Base-by-base conservation (phyloP, 2,113 vertebrate species). In the Chionodraco myersi region DNA sequence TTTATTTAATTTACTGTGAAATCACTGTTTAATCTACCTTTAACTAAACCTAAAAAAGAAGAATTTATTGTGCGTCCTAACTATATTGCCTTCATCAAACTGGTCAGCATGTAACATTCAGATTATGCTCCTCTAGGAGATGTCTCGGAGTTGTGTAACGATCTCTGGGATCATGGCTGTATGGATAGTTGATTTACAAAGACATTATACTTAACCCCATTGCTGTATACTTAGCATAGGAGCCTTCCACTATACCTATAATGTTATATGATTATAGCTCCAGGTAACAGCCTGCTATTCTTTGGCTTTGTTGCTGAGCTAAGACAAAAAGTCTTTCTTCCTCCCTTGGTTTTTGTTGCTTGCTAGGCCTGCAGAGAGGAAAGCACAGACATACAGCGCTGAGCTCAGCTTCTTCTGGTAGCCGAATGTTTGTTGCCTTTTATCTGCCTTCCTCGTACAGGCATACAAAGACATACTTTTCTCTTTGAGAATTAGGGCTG, bases 331-430 rank as follows among this genome's bases (percentile, higher is more conserved):
- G 52, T 56, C 10, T 61, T 2, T 60, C n/a, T 70, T 72, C 26
- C 11, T 58, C 48, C 8, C 14, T 23, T 59, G 56, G 48, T 75
- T 74, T 41, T 67, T 59, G 11, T 62, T 48, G 58, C 72, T 63
- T 49, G 26, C 26, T 26, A 2, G 26, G 26, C 26, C 26, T 26
- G 75, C 45, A 68, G 70, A 62, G 45, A 74, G 47, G 75, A 18
- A 70, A 53, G 64, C 47, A 67, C n/a, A 47, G 44, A 49, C 53
- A 61, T 56, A 53, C 10, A 54, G 71, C 9, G 72, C 79, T 85
- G 81, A 89, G 75, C 79, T 82, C 75, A 82, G 75, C 75, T 67
- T 59, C 47, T 77, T 80, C 49, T 44, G 26, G 15, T 44, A 58
- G 13, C 62, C 48, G 34, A 61, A 64, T 65, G 74, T 69, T 77